Conservation (phyloP, 2,888 invertebrate genomes). For the Cephus runcator region DNA sequence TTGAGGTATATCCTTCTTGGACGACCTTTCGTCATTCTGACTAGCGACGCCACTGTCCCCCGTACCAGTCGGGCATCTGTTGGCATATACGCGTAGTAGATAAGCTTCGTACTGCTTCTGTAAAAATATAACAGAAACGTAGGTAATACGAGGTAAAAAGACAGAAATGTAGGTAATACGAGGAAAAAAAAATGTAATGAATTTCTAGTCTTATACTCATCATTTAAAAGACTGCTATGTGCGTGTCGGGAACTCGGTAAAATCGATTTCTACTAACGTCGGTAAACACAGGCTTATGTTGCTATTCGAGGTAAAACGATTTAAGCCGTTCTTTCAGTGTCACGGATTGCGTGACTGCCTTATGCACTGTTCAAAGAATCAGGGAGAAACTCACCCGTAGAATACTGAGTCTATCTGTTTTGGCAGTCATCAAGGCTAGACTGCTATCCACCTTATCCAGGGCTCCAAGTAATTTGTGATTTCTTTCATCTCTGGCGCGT, state of each 20-base stretch:
- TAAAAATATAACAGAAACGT: constrained; percentile 19
- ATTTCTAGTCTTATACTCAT: background rate
- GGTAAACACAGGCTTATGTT: background rate
- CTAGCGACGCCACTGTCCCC: constrained; percentile 50
- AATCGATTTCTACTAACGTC: background rate
- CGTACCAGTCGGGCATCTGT: constrained; percentile 35
- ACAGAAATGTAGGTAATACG: background rate
- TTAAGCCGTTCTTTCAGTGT: background rate
- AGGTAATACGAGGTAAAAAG: background rate
- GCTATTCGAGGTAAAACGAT: background rate
- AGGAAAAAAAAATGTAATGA: background rate
- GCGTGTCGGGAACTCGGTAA: background rate
- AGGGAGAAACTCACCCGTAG: constrained; percentile 64
- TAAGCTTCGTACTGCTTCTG: constrained; percentile 58
- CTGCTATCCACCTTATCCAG: constrained; percentile 72
- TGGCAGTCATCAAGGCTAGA: constrained; percentile 69
- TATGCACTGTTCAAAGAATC: background rate
- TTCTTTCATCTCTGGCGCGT: constrained; percentile 70
- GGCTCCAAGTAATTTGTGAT: constrained; percentile 69
- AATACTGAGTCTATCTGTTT: constrained; percentile 71
- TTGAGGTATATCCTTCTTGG: constrained; percentile 8
- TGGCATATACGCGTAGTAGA: constrained; percentile 39
- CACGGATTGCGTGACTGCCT: constrained; percentile 1
- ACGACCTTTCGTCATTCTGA: constrained; percentile 39
- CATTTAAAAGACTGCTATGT: background rate